Conservation (phyloP, 2,113 vertebrate species). For the Abramis brama region DNA sequence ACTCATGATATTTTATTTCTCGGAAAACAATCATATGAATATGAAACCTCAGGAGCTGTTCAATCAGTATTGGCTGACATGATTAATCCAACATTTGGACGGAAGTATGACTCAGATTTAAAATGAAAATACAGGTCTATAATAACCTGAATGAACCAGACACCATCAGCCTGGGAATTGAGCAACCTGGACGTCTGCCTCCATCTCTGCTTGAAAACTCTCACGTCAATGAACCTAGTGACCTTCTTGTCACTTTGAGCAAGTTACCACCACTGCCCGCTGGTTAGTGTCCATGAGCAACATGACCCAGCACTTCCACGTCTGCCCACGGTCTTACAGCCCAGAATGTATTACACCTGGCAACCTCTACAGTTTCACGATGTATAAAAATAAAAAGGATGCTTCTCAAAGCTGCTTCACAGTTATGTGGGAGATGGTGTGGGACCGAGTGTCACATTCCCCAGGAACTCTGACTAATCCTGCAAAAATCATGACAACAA, state of each 20-base stretch:
- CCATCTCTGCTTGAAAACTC: not conserved
- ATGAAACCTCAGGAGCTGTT: not conserved
- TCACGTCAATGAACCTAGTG: not conserved
- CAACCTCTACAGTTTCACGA: slow-evolving; percentile 73
- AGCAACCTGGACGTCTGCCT: not conserved
- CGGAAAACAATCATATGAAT: not conserved
- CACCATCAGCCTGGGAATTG: not conserved
- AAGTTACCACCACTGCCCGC: not conserved
- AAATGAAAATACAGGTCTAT: not conserved
- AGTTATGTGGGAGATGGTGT: slow-evolving; percentile 48
- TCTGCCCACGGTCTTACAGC: slow-evolving; percentile 13
- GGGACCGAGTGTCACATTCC: slow-evolving; percentile 18
- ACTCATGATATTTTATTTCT: not conserved
- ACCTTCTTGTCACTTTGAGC: slow-evolving; percentile 7
- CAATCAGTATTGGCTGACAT: not conserved
- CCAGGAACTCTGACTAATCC: slow-evolving; percentile 19
- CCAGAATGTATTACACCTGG: slow-evolving; percentile 49
- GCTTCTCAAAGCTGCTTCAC: slow-evolving; percentile 57
- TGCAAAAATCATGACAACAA: slow-evolving; percentile 23
- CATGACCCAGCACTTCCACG: slow-evolving; percentile 39
- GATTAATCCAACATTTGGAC: not conserved
- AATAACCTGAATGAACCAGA: not conserved
- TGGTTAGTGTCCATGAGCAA: slow-evolving; percentile 25
- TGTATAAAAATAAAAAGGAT: slow-evolving; percentile 74
- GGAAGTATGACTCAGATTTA: not conserved